Base-by-base conservation (phyloP, 2,888 invertebrate genomes). In the Sesia apiformis region DNA sequence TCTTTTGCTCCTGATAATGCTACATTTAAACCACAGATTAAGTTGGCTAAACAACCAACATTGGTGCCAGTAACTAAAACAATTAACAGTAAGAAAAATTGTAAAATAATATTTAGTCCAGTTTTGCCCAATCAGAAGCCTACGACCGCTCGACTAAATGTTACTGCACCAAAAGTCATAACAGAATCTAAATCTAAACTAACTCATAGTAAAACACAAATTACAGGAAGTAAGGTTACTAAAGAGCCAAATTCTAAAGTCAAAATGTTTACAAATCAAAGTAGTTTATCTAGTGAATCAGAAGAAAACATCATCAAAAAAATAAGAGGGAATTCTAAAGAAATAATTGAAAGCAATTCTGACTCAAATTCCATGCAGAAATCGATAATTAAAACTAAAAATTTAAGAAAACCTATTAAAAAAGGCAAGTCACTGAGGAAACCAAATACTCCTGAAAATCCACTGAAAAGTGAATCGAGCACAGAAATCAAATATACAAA, bases 1-100 rank as follows among this genome's bases (percentile, higher is more conserved):
- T 90, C 90, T 0, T 91, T 92, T 76, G 92, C 91, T 5, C 92
- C 92, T 0, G 69, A 69, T 55, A 84, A 90, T 77, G 87, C 92
- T 8, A 60, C 72, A 6, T 92, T 93, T 64, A 84, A 78, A 63
- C 92, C 92, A 1, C 57, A 68, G 5, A 76, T 78, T 5, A 71
- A 70, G 5, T 49, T 73, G 4, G 60, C 57, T 0, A 78, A 72
- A 38, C 5, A 7, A 38, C 50, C 50, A 1, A 5, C 5, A 5
- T 38, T 50, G 4, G 7, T 38, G 4, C 7, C 38, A 38, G 39
- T 50, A 39, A 5, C 56, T 57, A 3, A 67, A 65, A 51, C 62
- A 65, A 23, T 23, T 23, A 23, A 1, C 23, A 23, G 58, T 62
- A 3, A 65, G 61, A 49, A 72, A 65, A 38, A 49, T 60, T 4